Evolutionary conservation across 2,113 vertebrate species (phyloP).

Genomic region (Odobenus rosmarus): DNA sequence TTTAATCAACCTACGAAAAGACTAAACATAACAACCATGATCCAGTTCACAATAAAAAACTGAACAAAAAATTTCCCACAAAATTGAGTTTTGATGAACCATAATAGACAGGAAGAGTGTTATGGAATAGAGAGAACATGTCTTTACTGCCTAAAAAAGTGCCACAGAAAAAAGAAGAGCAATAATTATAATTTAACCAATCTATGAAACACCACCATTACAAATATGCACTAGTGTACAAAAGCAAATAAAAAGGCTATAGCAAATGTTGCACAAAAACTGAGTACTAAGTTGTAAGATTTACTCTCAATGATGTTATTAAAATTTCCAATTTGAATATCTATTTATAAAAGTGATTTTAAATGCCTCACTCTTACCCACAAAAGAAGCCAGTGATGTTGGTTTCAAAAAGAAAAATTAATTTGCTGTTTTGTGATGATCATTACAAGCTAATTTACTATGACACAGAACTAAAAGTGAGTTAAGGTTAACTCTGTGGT

Average conservation of each 20-base stretch:
- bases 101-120: not conserved
- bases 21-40: not conserved
- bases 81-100: constrained; percentile 25
- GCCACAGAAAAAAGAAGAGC: not conserved
- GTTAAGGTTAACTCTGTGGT: constrained; percentile 36
- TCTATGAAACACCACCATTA: constrained; percentile 36
- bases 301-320: constrained; percentile 26
- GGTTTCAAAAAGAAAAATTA: constrained; percentile 42
- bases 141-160: not conserved
- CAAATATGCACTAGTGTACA: constrained; percentile 10
- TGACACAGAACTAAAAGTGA: constrained; percentile 7
- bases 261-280: constrained; percentile 23
- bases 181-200: not conserved
- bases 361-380: constrained; percentile 60
- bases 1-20: constrained; percentile 24
- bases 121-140: not conserved
- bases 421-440: constrained; percentile 66
- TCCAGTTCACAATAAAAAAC: not conserved
- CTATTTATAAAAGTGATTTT: not conserved
- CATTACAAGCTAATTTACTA: not conserved
- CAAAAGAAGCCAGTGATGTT: constrained; percentile 12
- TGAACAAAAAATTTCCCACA: not conserved
- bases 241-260: constrained; percentile 14
- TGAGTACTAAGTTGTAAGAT: not conserved
- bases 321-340: constrained; percentile 5